Percentiles rank a stretch among this genome's conserved stretches.
Evolutionary conservation across 2,113 vertebrate genomes (phyloP).

Genomic region (Pavo muticus): DNA sequence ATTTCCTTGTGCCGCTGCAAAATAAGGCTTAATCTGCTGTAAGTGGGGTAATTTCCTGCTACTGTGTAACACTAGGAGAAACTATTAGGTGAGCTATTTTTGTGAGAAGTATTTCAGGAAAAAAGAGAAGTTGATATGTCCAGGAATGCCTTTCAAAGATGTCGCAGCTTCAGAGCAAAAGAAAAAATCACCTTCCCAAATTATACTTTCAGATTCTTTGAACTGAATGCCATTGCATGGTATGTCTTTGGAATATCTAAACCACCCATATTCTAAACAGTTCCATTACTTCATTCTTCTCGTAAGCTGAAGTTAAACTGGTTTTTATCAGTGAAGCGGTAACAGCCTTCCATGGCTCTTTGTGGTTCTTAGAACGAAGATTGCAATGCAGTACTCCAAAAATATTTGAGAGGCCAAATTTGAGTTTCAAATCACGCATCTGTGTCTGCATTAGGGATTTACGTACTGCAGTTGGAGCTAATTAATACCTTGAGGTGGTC

Average conservation of each 20-base stretch:
- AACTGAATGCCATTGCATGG: not conserved
- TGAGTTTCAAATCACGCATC: not conserved
- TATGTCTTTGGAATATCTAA: not conserved
- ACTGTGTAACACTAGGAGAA: not conserved
- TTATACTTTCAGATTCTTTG: not conserved
- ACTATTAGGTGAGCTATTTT: not conserved
- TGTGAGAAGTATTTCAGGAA: not conserved
- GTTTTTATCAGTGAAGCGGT: not conserved
- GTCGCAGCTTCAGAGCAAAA: not conserved
- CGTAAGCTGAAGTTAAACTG: not conserved
- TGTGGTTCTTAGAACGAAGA: not conserved
- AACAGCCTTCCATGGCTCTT: not conserved
- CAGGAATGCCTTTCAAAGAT: not conserved
- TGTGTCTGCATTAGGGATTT: not conserved
- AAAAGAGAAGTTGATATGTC: not conserved
- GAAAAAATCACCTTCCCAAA: not conserved
- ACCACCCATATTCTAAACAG: not conserved
- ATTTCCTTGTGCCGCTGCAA: not conserved
- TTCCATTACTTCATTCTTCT: not conserved
- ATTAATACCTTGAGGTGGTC: not conserved
- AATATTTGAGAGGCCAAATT: not conserved
- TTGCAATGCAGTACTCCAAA: not conserved
- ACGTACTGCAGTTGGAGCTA: not conserved
- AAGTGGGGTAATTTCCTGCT: slow-evolving; percentile 32
- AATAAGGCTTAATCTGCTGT: not conserved